Conservation (phyloP, 2,888 invertebrate species). For the Trissonchulus latispiculum region DNA sequence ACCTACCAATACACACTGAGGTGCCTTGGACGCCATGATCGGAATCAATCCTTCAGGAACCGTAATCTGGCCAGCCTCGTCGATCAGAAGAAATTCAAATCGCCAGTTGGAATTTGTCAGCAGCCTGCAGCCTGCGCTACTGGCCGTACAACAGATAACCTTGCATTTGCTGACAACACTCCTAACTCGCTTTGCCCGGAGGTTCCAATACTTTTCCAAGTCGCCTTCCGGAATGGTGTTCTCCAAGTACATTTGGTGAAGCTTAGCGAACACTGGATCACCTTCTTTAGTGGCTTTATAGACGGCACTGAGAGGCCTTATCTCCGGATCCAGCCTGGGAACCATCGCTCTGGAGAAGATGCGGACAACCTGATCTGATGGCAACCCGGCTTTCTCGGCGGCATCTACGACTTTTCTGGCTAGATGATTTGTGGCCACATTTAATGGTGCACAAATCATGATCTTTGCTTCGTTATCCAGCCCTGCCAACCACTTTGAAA, state of each 20-base stretch:
- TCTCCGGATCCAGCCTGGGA: too few relatives aligned
- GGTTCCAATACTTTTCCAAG: background rate
- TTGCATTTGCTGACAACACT: background rate
- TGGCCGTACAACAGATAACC: background rate
- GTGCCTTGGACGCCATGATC: background rate
- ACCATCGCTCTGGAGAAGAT: too few relatives aligned
- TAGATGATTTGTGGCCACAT: too few relatives aligned
- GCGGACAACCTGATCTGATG: too few relatives aligned
- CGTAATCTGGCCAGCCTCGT: too few relatives aligned
- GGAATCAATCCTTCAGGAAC: constrained; percentile 2
- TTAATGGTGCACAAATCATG: constrained; percentile 1
- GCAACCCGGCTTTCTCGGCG: too few relatives aligned
- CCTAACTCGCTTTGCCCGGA: background rate
- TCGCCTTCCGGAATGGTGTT: background rate
- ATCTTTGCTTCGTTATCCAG: background rate
- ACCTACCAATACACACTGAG: background rate
- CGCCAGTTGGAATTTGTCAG: background rate
- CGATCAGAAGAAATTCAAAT: background rate
- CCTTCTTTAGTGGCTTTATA: too few relatives aligned
- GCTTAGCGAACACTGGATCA: too few relatives aligned
- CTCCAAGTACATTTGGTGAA: background rate
- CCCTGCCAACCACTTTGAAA: background rate
- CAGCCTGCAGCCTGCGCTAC: background rate
- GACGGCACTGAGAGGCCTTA: too few relatives aligned
- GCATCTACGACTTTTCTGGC: too few relatives aligned